Evolutionary conservation across 92 coral and sea anemone genomes (phyloP), one percentile per base, ranked within the genome.

Genomic region (Anthopleura xanthogrammica): DNA sequence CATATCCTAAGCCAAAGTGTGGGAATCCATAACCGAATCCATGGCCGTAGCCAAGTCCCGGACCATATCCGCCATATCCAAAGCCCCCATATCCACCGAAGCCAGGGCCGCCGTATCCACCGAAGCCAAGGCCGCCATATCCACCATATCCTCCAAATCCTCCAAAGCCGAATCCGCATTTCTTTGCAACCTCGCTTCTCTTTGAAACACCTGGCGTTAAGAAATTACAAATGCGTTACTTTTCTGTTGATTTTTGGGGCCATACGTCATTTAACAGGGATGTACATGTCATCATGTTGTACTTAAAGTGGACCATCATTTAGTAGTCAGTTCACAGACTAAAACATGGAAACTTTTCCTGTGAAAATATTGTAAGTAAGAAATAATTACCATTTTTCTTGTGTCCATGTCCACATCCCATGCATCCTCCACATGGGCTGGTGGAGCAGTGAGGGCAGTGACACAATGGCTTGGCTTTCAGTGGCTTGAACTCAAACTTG

Each of bases 401-500:
- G 86, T 83, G 86, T 50, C 85, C 85, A 66, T 91, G 76, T 70
- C 97, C 88, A n/a, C 89, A 54, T 54, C 58, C 85, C 87, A 42
- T 77, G 40, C 77, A 84, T 39, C 87, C 87, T 20, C 81, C 81
- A 52, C 87, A 83, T 52, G 86, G 86, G 54, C 86, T 83, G 23
- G 87, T 90, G 77, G 87, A 85, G 60, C 83, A 52, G 85, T 85
- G 83, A 68, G 97, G 97, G 82, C 94, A 91, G 79, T 93, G 90
- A 78, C 97, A 93, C 22, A 93, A 82, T 91, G 93, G 90, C 97
- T 91, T 88, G 41, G 93, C 98, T 12, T 90, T 93, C 17, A 91
- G 95, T 41, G 95, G 92, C 86, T 89, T 89, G 79, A 92, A 90
- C 79, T 90, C 83, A 75, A 92, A 92, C 91, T 92, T 92, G 9